Percentiles rank a stretch among this genome's conserved stretches.
phyloP scores from a whole-genome alignment of 2,888 invertebrate genomes.

The Drosophila recens region DNA sequence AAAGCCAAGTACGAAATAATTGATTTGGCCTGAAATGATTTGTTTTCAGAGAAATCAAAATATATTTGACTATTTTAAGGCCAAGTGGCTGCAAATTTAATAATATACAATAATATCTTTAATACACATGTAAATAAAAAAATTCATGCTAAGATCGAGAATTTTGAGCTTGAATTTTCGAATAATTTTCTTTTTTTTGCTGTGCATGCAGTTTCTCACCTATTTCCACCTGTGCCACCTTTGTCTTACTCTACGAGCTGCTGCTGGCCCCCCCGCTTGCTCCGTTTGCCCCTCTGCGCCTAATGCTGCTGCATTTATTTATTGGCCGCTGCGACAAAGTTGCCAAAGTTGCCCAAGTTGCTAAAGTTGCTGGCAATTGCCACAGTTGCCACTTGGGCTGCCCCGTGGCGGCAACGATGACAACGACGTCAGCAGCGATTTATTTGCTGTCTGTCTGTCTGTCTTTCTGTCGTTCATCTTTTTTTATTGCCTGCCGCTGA shows the following conservation, averaged over 20 bases:
- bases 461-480: slow-evolving; percentile 70
- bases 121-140: too few relatives aligned
- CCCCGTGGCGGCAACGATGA: slow-evolving; percentile 27
- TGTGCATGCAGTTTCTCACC: slow-evolving; percentile 31
- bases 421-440: slow-evolving; percentile 69
- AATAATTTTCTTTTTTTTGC: too few relatives aligned
- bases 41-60: too few relatives aligned
- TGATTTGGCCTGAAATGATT: too few relatives aligned
- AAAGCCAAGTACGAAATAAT: too few relatives aligned
- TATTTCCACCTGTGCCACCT: slow-evolving; percentile 41
- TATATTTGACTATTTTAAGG: too few relatives aligned
- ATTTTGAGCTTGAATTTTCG: too few relatives aligned
- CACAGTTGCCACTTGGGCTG: slow-evolving; percentile 12
- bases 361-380: slow-evolving; percentile 34
- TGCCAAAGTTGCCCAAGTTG: slow-evolving; percentile 58
- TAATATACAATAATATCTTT: too few relatives aligned
- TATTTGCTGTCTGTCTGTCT: slow-evolving; percentile 62
- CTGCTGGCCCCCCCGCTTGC: slow-evolving; percentile 6
- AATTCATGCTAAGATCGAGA: too few relatives aligned
- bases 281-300: neutral
- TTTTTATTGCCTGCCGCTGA: slow-evolving; percentile 61
- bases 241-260: slow-evolving; percentile 29
- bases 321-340: slow-evolving; percentile 76
- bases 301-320: slow-evolving; percentile 64
- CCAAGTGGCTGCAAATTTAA: too few relatives aligned